Evolutionary conservation across 2,797 vertebrate genomes (phyloP).

Genomic region (Pseudopleuronectes americanus): DNA sequence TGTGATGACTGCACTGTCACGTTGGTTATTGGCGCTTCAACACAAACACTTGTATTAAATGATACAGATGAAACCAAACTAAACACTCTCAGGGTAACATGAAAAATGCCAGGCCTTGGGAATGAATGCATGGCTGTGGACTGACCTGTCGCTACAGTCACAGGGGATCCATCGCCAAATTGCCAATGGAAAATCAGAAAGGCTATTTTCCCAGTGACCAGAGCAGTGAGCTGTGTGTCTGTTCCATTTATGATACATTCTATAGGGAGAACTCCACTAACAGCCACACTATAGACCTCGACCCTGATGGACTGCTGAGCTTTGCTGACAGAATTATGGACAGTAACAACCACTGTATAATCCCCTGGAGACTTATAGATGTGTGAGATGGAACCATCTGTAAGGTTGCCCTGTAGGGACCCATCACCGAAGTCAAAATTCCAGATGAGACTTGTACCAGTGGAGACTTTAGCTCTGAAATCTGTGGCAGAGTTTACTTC

Average conservation of each 20-base stretch:
- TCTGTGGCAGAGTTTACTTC: constrained; percentile 70
- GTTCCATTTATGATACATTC: constrained; percentile 67
- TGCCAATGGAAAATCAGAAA: constrained; percentile 78
- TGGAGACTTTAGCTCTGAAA: constrained; percentile 68
- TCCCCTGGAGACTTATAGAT: constrained; percentile 77
- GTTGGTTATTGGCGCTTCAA: constrained; percentile 70
- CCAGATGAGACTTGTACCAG: constrained; percentile 78
- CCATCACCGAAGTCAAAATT: constrained; percentile 85
- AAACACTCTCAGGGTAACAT: constrained; percentile 67
- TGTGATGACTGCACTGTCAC: constrained; percentile 58
- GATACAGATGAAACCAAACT: constrained; percentile 57
- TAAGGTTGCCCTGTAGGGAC: constrained; percentile 56
- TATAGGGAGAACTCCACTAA: constrained; percentile 71
- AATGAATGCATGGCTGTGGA: constrained; percentile 73
- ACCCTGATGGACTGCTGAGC: constrained; percentile 56
- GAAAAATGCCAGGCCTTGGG: constrained; percentile 67
- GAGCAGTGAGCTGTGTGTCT: constrained; percentile 59
- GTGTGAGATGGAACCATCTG: constrained; percentile 65
- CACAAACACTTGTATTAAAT: constrained; percentile 69
- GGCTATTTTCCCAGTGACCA: constrained; percentile 70
- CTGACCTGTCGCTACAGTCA: constrained; percentile 60
- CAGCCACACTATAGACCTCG: constrained; percentile 72
- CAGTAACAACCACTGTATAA: constrained; percentile 74
- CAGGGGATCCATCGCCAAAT: constrained; percentile 78
- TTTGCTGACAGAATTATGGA: constrained; percentile 73